A percentile compares a stretch with the other conserved stretches of the same genome.
Conservation (phyloP, 2,797 vertebrate genomes). For the Chiloscyllium punctatum region DNA sequence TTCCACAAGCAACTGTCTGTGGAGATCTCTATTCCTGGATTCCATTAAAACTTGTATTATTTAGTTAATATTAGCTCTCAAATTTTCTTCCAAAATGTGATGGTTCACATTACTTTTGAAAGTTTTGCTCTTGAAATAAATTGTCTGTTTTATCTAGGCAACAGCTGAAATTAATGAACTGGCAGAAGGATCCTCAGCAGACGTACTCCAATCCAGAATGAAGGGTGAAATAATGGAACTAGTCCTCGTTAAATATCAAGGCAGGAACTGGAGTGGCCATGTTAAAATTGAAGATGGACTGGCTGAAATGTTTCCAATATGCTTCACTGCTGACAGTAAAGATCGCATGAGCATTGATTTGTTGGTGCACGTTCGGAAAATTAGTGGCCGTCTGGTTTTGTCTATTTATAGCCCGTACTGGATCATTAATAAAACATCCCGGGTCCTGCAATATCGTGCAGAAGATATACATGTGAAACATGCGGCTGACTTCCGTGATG, state of each 20-base stretch:
- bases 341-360: conserved; percentile 62
- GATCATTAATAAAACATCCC: conserved; percentile 92
- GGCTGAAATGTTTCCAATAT: conserved; percentile 71
- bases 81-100: neutral
- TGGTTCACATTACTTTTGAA: neutral
- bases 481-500: conserved; percentile 79
- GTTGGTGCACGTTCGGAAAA: conserved; percentile 59
- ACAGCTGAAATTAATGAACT: conserved; percentile 69
- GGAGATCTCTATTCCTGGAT: neutral
- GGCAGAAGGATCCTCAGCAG: conserved; percentile 68
- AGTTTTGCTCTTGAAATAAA: neutral
- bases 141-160: conserved; percentile 55
- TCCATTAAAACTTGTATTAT: neutral
- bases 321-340: conserved; percentile 62
- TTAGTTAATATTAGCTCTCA: neutral
- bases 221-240: conserved; percentile 78
- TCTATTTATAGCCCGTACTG: conserved; percentile 89
- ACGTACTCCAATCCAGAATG: conserved; percentile 75
- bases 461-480: conserved; percentile 82
- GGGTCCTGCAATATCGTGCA: conserved; percentile 83
- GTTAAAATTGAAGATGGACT: conserved; percentile 62
- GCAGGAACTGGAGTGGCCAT: conserved; percentile 79
- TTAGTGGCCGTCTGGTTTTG: conserved; percentile 59
- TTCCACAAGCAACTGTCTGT: too few species aligned
- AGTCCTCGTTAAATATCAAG: conserved; percentile 78